phyloP scores from a whole-genome alignment of 2,797 vertebrate genomes.

The Gobio occitaniae region DNA sequence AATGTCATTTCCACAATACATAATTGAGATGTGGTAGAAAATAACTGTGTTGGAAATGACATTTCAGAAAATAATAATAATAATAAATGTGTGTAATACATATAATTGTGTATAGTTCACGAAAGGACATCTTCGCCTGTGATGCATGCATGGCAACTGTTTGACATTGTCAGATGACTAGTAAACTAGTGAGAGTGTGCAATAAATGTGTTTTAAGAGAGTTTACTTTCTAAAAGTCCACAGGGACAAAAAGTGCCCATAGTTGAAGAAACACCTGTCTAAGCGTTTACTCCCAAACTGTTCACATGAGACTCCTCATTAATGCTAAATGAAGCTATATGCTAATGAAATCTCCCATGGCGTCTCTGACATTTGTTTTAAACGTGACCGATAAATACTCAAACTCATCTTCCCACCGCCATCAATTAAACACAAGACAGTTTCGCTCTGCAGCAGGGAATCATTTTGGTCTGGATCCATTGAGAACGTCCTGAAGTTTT shows the following conservation, averaged over 20 bases:
- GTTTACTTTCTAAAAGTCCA: not conserved
- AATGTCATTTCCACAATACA: not conserved
- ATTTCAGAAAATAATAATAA: conserved; percentile 2
- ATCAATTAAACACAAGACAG: conserved; percentile 83
- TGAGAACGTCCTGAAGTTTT: conserved; percentile 68
- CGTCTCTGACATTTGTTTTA: conserved; percentile 68
- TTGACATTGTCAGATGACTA: not conserved
- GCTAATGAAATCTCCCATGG: conserved; percentile 80
- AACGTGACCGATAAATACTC: conserved; percentile 82
- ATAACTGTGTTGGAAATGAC: not conserved
- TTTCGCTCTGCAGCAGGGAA: conserved; percentile 80
- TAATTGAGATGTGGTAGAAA: not conserved
- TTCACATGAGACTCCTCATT: conserved; percentile 74
- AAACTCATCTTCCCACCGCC: conserved; percentile 74
- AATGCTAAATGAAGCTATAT: conserved; percentile 80
- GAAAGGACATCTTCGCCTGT: not conserved
- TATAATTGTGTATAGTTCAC: not conserved
- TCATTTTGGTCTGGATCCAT: conserved; percentile 79
- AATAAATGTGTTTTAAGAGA: not conserved
- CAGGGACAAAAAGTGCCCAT: not conserved
- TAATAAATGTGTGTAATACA: not conserved
- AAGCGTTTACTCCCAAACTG: conserved; percentile 17
- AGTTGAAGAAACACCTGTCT: not conserved
- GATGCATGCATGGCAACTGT: not conserved
- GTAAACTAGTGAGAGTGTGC: not conserved